These are phyloP conservation scores for Barnardius zonarius DNA, from an alignment of 2,113 vertebrate genomes.

Conservation along the genomic window DNA sequence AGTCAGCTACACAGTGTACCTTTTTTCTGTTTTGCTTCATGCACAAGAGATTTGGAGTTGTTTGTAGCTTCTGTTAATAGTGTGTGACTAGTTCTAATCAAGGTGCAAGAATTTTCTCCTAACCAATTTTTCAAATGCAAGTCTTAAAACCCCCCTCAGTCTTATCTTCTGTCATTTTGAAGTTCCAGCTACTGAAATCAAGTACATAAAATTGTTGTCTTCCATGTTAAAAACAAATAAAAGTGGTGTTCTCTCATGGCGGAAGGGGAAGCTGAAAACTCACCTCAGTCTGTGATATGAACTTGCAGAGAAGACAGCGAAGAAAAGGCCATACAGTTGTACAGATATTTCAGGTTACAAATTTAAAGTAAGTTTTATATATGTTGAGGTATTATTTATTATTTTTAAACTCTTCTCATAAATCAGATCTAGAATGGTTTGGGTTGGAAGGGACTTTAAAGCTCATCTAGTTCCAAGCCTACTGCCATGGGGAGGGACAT, in stretches of 20 bases:
- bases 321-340: not conserved
- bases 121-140: not conserved
- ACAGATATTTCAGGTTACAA: not conserved
- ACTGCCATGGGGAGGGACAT: not conserved
- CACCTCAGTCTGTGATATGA: fast-evolving
- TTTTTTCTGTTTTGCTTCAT: not conserved
- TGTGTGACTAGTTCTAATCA: not conserved
- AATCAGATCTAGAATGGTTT: not conserved
- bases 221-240: not conserved
- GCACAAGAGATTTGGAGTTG: not conserved
- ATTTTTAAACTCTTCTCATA: not conserved
- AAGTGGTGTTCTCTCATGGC: not conserved
- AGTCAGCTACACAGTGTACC: not conserved
- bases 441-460: not conserved
- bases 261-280: not conserved
- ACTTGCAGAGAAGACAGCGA: not conserved
- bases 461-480: not conserved
- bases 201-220: not conserved
- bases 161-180: not conserved
- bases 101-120: not conserved
- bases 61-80: not conserved
- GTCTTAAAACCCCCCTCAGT: not conserved
- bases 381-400: not conserved
- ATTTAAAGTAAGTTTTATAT: not conserved
- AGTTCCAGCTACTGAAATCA: not conserved